Percentiles rank a stretch among this genome's conserved stretches.
Conservation (phyloP, 2,113 vertebrate genomes). For the Muntiacus reevesi region DNA sequence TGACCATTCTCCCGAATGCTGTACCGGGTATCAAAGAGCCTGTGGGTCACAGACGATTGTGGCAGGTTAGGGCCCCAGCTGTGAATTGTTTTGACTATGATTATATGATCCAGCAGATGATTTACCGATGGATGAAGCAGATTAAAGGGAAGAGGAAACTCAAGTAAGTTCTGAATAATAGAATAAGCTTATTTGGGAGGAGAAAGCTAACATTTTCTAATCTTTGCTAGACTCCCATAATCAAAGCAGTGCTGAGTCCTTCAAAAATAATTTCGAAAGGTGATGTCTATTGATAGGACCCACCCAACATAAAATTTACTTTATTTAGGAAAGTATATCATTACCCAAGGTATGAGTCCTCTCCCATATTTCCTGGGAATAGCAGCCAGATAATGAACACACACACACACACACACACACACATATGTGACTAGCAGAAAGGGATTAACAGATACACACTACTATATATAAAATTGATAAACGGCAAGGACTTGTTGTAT, state of each 20-base stretch:
- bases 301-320: background rate
- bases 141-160: background rate
- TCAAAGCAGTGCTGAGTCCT: background rate
- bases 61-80: background rate
- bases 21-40: slow-evolving; percentile 93
- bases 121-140: background rate
- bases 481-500: background rate
- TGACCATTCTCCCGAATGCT: slow-evolving; percentile 91
- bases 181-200: background rate
- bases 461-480: background rate
- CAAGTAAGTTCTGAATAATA: background rate
- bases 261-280: background rate
- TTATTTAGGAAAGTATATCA: background rate
- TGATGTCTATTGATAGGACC: background rate
- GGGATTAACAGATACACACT: background rate
- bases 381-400: background rate
- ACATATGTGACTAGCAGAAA: background rate
- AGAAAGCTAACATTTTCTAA: background rate
- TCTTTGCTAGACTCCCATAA: background rate
- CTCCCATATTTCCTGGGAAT: background rate
- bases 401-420: background rate
- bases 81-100: background rate
- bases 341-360: background rate
- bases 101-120: background rate
- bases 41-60: slow-evolving; percentile 55